Base-by-base conservation (phyloP, 2,797 vertebrate genomes). In the Xenopus petersii region DNA sequence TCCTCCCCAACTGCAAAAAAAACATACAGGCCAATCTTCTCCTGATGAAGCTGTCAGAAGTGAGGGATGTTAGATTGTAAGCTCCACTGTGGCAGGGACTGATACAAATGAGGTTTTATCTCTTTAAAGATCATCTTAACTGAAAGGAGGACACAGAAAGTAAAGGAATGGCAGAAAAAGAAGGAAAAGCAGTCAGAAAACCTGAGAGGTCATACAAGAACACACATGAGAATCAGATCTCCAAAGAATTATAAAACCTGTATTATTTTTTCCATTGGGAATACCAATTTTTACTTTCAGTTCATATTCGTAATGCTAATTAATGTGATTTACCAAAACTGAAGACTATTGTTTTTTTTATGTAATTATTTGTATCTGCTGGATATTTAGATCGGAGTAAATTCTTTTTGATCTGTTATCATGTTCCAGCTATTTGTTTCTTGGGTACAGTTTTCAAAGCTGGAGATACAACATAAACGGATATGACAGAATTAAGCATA, bases 321-420 rank as follows among this genome's bases (percentile, higher is more conserved):
- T 73, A 78, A 78, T 78, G 66, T 73, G 71, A 60, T 78, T 78
- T 73, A 63, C 61, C 64, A 61, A 74, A 78, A 68, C 67, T 36
- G 61, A 67, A 60, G 59, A 63, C 76, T 70, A 78, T 78, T 78
- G 76, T 21, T 21, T 21, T 78, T 78, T 70, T 33, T 8, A 33
- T 42, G 24, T 36, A 70, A 73, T 78, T 70, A 46, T 69, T 70
- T 64, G 49, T 60, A 78, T 78, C 71, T 78, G 76, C 24, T 74
- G 51, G 42, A 59, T 73, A 70, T 70, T 73, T 73, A 78, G 70
- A 70, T 73, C 67, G 66, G 70, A 49, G 47, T 16, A 48, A 17
- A 54, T 58, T 12, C 60, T 47, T 47, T 73, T 73, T 66, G 36
- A 64, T 60, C 71, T 73, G 65, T 78, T 68, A 73, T 78, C 61